Evolutionary conservation across 2,113 vertebrate genomes (phyloP).

Genomic region (Phrynosoma platyrhinos): DNA sequence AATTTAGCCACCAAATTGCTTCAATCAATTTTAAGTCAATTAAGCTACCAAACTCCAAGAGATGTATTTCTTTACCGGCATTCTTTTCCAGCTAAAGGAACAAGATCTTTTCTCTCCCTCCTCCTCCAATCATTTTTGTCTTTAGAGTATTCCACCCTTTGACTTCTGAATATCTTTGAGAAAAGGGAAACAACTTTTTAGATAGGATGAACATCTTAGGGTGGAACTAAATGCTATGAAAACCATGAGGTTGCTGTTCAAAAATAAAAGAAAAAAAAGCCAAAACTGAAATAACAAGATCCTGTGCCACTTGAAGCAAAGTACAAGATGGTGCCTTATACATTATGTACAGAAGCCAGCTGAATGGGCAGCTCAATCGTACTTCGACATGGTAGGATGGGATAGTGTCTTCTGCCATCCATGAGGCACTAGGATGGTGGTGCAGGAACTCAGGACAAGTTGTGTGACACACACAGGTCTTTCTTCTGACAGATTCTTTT

Average conservation of each 20-base stretch:
- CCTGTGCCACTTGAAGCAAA: too few species aligned
- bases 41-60: constrained; percentile 46
- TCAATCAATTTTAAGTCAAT: constrained; percentile 62
- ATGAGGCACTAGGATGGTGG: not conserved
- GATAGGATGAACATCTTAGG: not conserved
- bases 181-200: not conserved
- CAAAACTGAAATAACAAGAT: not conserved
- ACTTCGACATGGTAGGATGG: not conserved
- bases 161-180: not conserved
- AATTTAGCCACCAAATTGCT: constrained; percentile 38
- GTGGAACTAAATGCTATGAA: not conserved
- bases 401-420: not conserved
- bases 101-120: not conserved
- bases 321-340: too few species aligned
- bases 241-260: not conserved
- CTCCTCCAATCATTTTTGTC: not conserved
- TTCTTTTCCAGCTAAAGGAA: constrained; percentile 6
- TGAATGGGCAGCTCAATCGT: not conserved
- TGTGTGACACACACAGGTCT: not conserved
- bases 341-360: too few species aligned
- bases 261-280: not conserved
- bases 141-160: not conserved
- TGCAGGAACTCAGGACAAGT: not conserved
- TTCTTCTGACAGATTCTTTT: not conserved
- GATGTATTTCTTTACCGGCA: constrained; percentile 46